Base-by-base conservation (phyloP, 2,888 invertebrate genomes). In the Drosophila borealis region DNA sequence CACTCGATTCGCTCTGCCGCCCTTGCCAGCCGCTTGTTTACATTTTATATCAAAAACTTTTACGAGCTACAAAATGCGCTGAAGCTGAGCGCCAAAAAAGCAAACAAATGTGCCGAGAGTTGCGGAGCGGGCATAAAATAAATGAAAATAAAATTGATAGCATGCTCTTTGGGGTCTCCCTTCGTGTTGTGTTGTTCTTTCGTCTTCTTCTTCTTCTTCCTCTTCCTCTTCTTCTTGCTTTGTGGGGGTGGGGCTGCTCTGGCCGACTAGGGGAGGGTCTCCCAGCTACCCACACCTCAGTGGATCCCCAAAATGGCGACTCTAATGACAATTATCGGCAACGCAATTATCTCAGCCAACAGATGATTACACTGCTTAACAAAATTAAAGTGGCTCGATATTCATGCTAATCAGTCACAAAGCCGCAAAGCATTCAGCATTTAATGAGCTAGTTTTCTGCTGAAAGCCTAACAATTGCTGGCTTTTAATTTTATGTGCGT, bases 31-130 rank as follows among this genome's bases (percentile, higher is more conserved):
- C 37, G 59, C 56, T 64, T 82, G 82, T 84, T 87, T 82, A 84
- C 88, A 70, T 87, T 84, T 84, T 84, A 87, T 84, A 84, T 82
- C 79, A 87, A 84, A 84, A 87, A 82, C 87, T 82, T 82, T 82
- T 87, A 82, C 81, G 82, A 87, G 81, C 84, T 75, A 84, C 87
- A 84, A 84, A 82, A 87, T 82, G 75, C 78, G 81, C 84, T 73
- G 72, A 75, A 69, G 62, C 65, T 60, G 73, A 61, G 61, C 75
- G 55, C 62, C 60, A 55, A 73, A 71, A 80, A 63, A 75, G 67
- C 79, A 82, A 87, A 84, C 87, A 82, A 81, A 76, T 77, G 67
- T 67, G 69, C 45, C 60, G 44, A 63, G 53, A 55, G 66, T 57
- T 46, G 45, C 29, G 56, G 56, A 21, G 59, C 14, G 51, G 45